phyloP scores from a whole-genome alignment of 2,113 vertebrate genomes.

The Equus quagga region DNA sequence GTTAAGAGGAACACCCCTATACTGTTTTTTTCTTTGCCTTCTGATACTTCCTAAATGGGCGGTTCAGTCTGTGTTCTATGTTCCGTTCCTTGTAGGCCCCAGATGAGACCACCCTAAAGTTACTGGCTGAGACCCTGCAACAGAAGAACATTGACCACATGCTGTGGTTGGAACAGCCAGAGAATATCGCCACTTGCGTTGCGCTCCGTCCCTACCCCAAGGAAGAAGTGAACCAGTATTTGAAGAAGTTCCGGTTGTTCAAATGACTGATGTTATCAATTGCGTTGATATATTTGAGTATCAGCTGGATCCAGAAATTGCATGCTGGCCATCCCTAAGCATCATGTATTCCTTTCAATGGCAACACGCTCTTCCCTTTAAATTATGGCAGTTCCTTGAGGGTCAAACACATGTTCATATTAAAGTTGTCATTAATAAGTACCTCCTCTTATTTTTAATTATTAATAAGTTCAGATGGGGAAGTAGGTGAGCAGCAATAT shows the following conservation, averaged over 20 bases:
- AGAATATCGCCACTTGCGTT: constrained; percentile 93
- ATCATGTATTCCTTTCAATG: not conserved
- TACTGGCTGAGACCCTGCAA: constrained; percentile 87
- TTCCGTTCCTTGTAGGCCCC: constrained; percentile 87
- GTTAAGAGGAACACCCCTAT: not conserved
- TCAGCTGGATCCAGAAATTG: not conserved
- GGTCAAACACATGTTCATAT: constrained; percentile 34
- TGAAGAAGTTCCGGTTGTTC: constrained; percentile 94
- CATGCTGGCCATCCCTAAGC: not conserved
- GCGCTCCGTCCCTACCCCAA: constrained; percentile 94
- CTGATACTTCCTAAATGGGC: not conserved
- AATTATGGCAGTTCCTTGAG: constrained; percentile 31
- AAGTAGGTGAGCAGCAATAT: not conserved
- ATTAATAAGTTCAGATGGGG: not conserved
- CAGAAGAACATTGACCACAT: constrained; percentile 90
- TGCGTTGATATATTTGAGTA: not conserved
- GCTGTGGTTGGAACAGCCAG: constrained; percentile 95
- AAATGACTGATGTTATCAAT: constrained; percentile 84
- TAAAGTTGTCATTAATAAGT: constrained; percentile 54
- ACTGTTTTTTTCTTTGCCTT: not conserved
- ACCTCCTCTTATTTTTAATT: not conserved
- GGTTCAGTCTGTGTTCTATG: not conserved
- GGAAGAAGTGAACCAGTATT: constrained; percentile 90
- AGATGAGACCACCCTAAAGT: constrained; percentile 88
- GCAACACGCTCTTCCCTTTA: not conserved